Base-by-base conservation (phyloP, 2,797 vertebrate genomes). In the Pangasius larnaudii region DNA sequence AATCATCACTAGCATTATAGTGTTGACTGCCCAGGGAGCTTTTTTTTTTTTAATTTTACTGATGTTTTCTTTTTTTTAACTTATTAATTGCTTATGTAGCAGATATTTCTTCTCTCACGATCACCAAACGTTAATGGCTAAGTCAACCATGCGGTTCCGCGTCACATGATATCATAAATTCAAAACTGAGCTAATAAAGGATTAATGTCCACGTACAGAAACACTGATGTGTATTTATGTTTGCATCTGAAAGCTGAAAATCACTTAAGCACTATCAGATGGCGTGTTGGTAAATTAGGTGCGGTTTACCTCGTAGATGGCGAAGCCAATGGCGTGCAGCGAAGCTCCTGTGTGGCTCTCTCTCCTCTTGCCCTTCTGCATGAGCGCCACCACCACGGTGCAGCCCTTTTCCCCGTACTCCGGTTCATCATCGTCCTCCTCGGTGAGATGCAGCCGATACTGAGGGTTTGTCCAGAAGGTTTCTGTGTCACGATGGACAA, bases 401-500 rank as follows among this genome's bases (percentile, higher is more conserved):
- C 99, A 99, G 88, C 95, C 91, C 88, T 95, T 95, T 90, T 96
- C 93, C 0, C 94, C 95, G 8, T 98, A 96, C 14, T 98, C 98
- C 0, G 97, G 96, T 89, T 99, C 98, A 13, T 99, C 98, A 0
- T 98, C 97, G 0, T 99, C 98, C 91, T 98, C 97, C 90, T 99
- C 98, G 30, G 97, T 94, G 51, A 99, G 96, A 92, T 96, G 96
- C 92, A 99, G 93, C 2, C 97, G 97, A 90, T 98, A 99, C 95
- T 99, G 99, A 14, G 98, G 99, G 93, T 99, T 99, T 56, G 98
- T 99, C 99, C 99, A 99, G 95, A 97, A 99, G 0, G 98, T 99
- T 39, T 98, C 99, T 99, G 95, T 33, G 85, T 39, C 22, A 81
- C 8, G 0, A 84, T 14, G 5, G 82, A 51, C 71, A 80, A 56